Percentiles rank a stretch among this genome's conserved stretches.
These are phyloP conservation scores for Plodia interpunctella DNA, from an alignment of 1,140 invertebrate species.

Conservation along the genomic window DNA sequence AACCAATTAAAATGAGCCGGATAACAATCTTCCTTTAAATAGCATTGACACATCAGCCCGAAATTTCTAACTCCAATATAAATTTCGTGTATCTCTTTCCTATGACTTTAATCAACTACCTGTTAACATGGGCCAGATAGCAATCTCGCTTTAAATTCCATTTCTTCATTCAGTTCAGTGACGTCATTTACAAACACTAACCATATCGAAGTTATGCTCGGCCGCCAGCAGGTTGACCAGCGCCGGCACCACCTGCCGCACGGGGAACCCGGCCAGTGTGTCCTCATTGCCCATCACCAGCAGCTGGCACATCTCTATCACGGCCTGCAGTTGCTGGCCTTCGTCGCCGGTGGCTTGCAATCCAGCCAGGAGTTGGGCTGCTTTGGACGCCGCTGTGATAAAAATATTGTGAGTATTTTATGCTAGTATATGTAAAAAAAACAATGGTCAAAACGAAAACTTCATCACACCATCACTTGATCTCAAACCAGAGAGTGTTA, in stretches of 20 bases:
- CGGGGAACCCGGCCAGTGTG: conserved; percentile 97
- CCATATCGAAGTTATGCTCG: conserved; percentile 99
- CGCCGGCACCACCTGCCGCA: conserved; percentile 97
- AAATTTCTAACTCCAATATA: no score
- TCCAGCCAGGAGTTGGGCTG: conserved; percentile 94
- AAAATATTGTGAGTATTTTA: no score
- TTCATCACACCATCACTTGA: not conserved
- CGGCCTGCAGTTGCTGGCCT: conserved; percentile 96
- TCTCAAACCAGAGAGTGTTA: no score
- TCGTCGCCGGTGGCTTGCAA: conserved; percentile 96
- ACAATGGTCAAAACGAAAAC: not conserved
- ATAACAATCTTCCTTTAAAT: no score
- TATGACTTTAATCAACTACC: no score
- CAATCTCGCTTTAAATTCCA: no score
- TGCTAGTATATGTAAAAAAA: no score
- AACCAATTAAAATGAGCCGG: no score
- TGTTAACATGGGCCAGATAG: no score
- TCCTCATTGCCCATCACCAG: conserved; percentile 99
- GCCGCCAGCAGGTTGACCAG: conserved; percentile 92
- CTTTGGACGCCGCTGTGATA: conserved; percentile 85
- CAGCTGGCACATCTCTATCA: conserved; percentile 99
- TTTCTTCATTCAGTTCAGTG: no score
- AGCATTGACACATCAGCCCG: no score
- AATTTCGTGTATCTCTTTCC: no score
- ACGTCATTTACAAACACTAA: conserved; percentile 49